Conservation (phyloP, 2,888 invertebrate genomes). For the Drosophila quinaria region DNA sequence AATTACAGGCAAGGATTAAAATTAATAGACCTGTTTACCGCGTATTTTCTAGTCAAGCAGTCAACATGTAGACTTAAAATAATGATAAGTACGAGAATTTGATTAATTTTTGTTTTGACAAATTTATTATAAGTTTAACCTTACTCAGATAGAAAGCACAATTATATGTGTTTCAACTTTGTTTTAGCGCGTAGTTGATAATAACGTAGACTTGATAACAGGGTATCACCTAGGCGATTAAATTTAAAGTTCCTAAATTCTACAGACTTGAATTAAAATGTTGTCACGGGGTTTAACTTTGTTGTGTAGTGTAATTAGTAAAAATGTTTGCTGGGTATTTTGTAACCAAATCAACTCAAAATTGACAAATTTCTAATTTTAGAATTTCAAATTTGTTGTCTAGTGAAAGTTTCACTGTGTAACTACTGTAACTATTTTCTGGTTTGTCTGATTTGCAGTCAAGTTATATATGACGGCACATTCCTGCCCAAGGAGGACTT, state of each 20-base stretch:
- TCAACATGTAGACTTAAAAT: too few relatives aligned
- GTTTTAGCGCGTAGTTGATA: too few relatives aligned
- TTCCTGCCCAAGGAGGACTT: slow-evolving; percentile 65
- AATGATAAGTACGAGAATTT: too few relatives aligned
- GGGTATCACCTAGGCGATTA: not conserved
- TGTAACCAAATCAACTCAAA: too few relatives aligned
- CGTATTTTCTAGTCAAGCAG: too few relatives aligned
- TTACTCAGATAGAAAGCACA: too few relatives aligned
- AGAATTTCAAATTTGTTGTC: not conserved
- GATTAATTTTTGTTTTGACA: not conserved
- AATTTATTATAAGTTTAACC: not conserved
- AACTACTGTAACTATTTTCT: not conserved
- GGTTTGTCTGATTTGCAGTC: slow-evolving; percentile 37
- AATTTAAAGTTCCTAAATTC: not conserved
- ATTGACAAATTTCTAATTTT: too few relatives aligned
- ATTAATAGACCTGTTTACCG: too few relatives aligned
- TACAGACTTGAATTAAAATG: too few relatives aligned
- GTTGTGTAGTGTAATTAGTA: not conserved
- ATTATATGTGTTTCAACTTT: not conserved
- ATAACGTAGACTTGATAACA: not conserved
- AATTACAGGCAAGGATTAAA: too few relatives aligned
- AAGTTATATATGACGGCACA: slow-evolving; percentile 56
- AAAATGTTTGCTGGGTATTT: not conserved
- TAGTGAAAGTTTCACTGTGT: not conserved
- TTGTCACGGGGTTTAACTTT: not conserved